Conservation (phyloP, 2,797 vertebrate genomes). For the Basileuterus tristriatus region DNA sequence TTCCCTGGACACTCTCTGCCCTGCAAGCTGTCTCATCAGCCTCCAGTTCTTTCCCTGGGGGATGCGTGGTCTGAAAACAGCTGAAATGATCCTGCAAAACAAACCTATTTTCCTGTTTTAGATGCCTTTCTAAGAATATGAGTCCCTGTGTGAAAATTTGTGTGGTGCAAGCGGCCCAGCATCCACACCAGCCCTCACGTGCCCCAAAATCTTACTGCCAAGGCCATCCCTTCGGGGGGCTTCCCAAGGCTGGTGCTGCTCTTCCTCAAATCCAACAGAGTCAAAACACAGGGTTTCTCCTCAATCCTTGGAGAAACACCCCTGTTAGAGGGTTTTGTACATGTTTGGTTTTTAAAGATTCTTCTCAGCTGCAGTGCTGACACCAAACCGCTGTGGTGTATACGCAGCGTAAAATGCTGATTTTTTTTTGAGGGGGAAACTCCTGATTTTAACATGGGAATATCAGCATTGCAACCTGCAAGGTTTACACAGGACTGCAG, state of each 20-base stretch:
- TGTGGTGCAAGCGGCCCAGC: neutral
- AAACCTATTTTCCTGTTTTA: neutral
- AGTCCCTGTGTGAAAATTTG: neutral
- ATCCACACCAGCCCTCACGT: neutral
- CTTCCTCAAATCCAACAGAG: neutral
- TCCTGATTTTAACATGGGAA: accelerated
- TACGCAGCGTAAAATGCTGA: too few species aligned
- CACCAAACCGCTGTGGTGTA: too few species aligned
- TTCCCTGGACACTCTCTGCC: conserved; percentile 3
- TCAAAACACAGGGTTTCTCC: neutral
- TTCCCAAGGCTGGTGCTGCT: neutral
- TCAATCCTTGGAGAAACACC: neutral
- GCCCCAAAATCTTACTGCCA: neutral
- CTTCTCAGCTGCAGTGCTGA: neutral
- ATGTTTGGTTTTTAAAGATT: neutral
- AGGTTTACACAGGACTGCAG: neutral
- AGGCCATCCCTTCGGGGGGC: neutral
- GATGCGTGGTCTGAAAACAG: conserved; percentile 9
- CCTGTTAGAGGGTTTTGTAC: neutral
- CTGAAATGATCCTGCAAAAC: conserved; percentile 5
- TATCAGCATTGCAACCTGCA: neutral
- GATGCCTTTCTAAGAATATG: conserved; percentile 6
- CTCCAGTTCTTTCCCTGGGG: neutral
- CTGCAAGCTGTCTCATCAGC: conserved; percentile 12
- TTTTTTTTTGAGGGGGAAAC: neutral